Base-by-base conservation (phyloP, 2,113 vertebrate genomes). In the Panthera leo region DNA sequence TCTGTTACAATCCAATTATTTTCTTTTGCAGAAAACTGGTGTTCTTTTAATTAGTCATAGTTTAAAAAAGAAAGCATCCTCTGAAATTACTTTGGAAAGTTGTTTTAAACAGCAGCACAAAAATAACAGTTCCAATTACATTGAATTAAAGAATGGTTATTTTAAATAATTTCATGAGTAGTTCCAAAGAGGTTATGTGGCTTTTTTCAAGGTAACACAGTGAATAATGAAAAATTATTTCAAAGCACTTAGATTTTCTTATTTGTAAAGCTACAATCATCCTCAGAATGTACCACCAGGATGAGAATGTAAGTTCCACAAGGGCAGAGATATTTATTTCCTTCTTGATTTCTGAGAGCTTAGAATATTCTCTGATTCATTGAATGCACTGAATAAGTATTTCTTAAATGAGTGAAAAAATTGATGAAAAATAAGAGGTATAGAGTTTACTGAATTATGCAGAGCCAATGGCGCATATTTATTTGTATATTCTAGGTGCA, bases 21-120 rank as follows among this genome's bases (percentile, higher is more conserved):
- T 91, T 92, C 75, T 85, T 92, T 90, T 85, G 51, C 80, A 95
- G 48, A 96, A 92, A 97, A 97, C 70, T 75, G 42, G 48, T 89
- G 95, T 96, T 97, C 70, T 92, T 88, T 96, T 95, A 96, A 96
- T 95, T 96, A 97, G 55, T 94, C 94, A 95, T 93, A 96, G 80
- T 76, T 97, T 92, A 61, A 83, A 76, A 94, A 85, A 94, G 61
- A 86, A 94, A 97, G n/a, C 76, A 80, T 42, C 36, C 70, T 97
- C 58, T 95, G 31, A 96, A 98, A 95, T 94, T 83, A 84, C 68
- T 94, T 95, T 94, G 27, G 36, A 75, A 96, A 94, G 45, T 83
- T 95, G 45, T 89, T 91, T 96, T 87, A 92, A 93, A 84, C 45
- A 96, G 27, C n/a, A 76, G 53, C 29, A 92, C 39, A 91, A 95